Conservation (phyloP, 2,797 vertebrate genomes). For the Tenualosa thibaudeaui region DNA sequence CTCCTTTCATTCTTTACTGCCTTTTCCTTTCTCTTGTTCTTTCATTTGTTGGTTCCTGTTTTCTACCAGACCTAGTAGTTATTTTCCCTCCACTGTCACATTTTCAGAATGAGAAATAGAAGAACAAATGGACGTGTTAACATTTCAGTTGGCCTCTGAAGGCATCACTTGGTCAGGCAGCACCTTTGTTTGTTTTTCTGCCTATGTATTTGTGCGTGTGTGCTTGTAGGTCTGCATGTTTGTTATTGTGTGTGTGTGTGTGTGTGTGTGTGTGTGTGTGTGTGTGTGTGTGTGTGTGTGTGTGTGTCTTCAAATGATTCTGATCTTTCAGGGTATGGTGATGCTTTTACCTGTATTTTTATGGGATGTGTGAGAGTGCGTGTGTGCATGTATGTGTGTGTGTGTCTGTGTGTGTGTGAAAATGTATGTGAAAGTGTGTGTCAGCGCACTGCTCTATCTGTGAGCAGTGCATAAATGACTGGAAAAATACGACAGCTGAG, state of each 20-base stretch:
- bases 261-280: not conserved
- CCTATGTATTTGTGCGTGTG: not conserved
- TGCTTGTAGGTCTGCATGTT: not conserved
- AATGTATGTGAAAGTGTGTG: not conserved
- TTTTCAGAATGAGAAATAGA: not conserved
- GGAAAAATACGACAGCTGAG: conserved; percentile 30
- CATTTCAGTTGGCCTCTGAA: not conserved
- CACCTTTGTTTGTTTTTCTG: not conserved
- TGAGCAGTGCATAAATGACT: not conserved
- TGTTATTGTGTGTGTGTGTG: conserved; percentile 12
- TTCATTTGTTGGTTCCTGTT: not conserved
- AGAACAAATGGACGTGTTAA: not conserved
- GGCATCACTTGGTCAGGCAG: not conserved
- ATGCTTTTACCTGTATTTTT: not conserved
- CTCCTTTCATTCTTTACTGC: not conserved
- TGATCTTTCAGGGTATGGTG: not conserved
- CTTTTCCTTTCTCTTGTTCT: not conserved
- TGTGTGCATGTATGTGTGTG: not conserved
- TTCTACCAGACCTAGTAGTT: not conserved
- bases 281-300: not conserved
- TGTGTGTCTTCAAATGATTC: not conserved
- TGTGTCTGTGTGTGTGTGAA: not conserved
- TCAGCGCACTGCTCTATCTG: not conserved
- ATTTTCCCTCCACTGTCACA: not conserved
- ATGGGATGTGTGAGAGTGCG: not conserved